A percentile compares a stretch with the other conserved stretches of the same genome.
phyloP scores from a whole-genome alignment of 2,113 vertebrate genomes.

The Periophthalmodon schlosseri region DNA sequence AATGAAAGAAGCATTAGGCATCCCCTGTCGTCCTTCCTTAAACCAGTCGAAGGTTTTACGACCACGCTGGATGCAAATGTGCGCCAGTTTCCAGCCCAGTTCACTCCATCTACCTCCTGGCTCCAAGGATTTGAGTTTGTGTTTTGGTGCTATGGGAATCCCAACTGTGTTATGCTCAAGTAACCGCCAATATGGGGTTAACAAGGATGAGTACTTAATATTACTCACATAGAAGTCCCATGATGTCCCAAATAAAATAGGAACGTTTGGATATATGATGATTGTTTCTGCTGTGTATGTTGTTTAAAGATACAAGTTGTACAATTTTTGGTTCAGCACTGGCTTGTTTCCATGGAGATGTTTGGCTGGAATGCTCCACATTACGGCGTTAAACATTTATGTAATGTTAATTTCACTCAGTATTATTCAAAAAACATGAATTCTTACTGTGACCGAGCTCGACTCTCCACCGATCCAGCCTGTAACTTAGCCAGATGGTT shows the following conservation, averaged over 20 bases:
- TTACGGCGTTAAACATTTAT: too few species aligned
- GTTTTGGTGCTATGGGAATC: conserved; percentile 13
- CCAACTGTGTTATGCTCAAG: neutral
- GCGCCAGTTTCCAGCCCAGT: conserved; percentile 21
- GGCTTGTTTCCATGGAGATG: too few species aligned
- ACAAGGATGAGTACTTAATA: neutral
- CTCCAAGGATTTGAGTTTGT: conserved; percentile 13
- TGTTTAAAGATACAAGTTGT: neutral
- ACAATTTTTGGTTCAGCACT: too few species aligned
- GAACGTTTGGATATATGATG: neutral
- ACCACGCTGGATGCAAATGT: conserved; percentile 42
- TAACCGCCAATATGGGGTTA: neutral
- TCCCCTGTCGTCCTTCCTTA: conserved; percentile 54
- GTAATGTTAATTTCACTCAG: too few species aligned
- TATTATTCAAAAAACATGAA: too few species aligned
- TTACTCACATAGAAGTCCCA: neutral
- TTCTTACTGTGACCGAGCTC: too few species aligned
- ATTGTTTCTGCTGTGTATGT: neutral
- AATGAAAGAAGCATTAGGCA: conserved; percentile 74
- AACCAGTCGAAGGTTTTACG: conserved; percentile 46
- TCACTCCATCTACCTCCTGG: neutral
- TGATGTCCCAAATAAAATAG: neutral
- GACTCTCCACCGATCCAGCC: too few species aligned
- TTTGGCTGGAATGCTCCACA: too few species aligned
- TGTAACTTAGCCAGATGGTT: too few species aligned